A percentile compares a stretch with the other conserved stretches of the same genome.
Conservation (phyloP, 2,888 invertebrate species). For the Drosophila mettleri region DNA sequence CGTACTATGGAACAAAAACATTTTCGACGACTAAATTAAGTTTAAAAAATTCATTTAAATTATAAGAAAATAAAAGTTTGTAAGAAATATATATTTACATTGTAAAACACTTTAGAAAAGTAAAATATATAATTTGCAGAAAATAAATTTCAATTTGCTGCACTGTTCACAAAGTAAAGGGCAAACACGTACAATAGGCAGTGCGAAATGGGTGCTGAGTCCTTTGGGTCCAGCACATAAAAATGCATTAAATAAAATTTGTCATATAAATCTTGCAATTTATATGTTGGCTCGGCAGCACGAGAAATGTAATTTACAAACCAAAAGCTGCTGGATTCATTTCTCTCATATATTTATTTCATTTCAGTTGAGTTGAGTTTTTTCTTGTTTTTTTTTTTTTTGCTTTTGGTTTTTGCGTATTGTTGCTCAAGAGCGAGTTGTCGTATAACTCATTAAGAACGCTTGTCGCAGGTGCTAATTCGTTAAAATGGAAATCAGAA, state of each 20-base stretch:
- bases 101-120: background rate
- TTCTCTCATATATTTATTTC: slow-evolving; percentile 19
- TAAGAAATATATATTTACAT: background rate
- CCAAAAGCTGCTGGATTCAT: slow-evolving; percentile 64
- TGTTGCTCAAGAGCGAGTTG: slow-evolving; percentile 60
- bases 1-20: slow-evolving; percentile 6
- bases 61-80: background rate
- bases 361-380: slow-evolving; percentile 1
- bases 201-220: slow-evolving; percentile 37
- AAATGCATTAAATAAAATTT: slow-evolving; percentile 80
- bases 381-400: slow-evolving; percentile 7
- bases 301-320: slow-evolving; percentile 76
- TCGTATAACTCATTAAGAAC: slow-evolving; percentile 75
- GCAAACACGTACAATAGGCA: slow-evolving; percentile 18
- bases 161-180: slow-evolving; percentile 9
- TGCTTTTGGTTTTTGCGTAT: slow-evolving; percentile 29
- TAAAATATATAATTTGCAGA: background rate
- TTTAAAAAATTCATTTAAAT: background rate
- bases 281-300: slow-evolving; percentile 68
- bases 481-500: slow-evolving; percentile 81
- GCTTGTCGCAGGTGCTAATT: slow-evolving; percentile 80
- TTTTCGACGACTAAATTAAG: too few species aligned
- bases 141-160: background rate
- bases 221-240: slow-evolving; percentile 62
- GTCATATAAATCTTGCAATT: slow-evolving; percentile 81